These are phyloP conservation scores for Oostethus manadensis DNA, from an alignment of 2,113 vertebrate species.

Conservation along the genomic window DNA sequence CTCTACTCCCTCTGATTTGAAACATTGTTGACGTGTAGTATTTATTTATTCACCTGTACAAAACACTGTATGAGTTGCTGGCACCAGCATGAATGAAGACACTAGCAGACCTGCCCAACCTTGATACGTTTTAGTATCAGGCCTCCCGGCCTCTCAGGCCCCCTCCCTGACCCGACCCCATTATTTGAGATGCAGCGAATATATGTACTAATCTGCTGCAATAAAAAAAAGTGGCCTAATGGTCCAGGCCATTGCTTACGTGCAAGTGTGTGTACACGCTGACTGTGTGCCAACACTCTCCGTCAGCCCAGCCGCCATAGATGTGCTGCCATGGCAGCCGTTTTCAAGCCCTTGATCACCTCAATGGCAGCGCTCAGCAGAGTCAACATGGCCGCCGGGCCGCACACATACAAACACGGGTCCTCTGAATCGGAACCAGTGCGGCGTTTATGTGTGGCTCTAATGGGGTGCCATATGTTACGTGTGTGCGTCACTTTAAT, in stretches of 20 bases:
- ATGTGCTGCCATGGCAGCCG: conserved; percentile 60
- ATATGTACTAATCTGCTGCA: conserved; percentile 38
- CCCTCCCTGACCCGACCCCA: too few species aligned
- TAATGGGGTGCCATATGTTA: conserved; percentile 20
- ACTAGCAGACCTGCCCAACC: too few species aligned
- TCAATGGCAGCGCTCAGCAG: conserved; percentile 60
- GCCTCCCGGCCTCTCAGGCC: too few species aligned
- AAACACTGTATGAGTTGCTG: too few species aligned
- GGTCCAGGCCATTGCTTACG: conserved; percentile 31
- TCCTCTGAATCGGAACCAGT: conserved; percentile 53
- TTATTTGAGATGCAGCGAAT: too few species aligned
- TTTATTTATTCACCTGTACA: too few species aligned
- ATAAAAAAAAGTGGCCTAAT: conserved; percentile 40
- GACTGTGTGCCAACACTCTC: conserved; percentile 41
- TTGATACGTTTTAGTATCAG: too few species aligned
- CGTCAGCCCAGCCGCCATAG: conserved; percentile 52
- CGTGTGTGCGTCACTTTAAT: neutral
- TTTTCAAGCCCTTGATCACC: conserved; percentile 42
- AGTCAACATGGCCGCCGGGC: conserved; percentile 54
- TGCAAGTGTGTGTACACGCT: conserved; percentile 28
- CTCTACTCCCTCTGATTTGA: too few species aligned
- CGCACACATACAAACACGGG: conserved; percentile 40
- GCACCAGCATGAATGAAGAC: too few species aligned
- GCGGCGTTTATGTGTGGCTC: conserved; percentile 43
- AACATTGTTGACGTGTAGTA: too few species aligned